Evolutionary conservation across 2,888 invertebrate species (phyloP).

Genomic region (Temnothorax ravouxi): DNA sequence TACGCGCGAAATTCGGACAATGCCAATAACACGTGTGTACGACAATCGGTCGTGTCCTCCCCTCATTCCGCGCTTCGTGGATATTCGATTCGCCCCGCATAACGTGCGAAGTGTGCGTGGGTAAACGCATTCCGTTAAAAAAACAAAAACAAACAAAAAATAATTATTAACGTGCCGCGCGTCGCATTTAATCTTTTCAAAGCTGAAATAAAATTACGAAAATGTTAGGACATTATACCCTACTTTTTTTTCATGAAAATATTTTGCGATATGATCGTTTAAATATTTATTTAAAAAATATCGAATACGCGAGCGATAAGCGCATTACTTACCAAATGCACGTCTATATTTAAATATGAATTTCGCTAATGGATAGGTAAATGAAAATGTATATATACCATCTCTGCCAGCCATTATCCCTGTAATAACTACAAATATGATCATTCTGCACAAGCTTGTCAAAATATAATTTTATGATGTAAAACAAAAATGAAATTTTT

Average conservation of each 20-base stretch:
- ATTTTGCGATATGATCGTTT: constrained; percentile 8
- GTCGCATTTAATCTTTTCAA: constrained; percentile 12
- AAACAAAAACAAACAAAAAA: background rate
- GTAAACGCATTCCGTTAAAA: background rate
- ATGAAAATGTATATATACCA: constrained; percentile 5
- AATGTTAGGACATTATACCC: constrained; percentile 2
- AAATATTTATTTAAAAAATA: constrained; percentile 43
- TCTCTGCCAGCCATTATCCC: constrained; percentile 32
- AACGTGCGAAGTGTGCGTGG: background rate
- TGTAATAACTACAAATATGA: background rate
- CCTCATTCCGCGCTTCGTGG: background rate
- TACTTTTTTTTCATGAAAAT: background rate
- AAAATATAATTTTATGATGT: constrained; percentile 6
- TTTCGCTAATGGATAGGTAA: constrained; percentile 36
- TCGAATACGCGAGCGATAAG: background rate
- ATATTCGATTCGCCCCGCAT: background rate
- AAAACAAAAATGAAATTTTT: background rate
- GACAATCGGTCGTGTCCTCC: constrained; percentile 34
- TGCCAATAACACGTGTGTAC: constrained; percentile 51
- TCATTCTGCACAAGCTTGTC: background rate
- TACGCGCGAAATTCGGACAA: constrained; percentile 38
- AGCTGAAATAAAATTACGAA: constrained; percentile 12
- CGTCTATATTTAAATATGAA: constrained; percentile 38
- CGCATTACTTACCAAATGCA: constrained; percentile 21
- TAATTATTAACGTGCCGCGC: constrained; percentile 24